phyloP scores from a whole-genome alignment of 2,888 invertebrate species.

The Lycaena phlaeas region DNA sequence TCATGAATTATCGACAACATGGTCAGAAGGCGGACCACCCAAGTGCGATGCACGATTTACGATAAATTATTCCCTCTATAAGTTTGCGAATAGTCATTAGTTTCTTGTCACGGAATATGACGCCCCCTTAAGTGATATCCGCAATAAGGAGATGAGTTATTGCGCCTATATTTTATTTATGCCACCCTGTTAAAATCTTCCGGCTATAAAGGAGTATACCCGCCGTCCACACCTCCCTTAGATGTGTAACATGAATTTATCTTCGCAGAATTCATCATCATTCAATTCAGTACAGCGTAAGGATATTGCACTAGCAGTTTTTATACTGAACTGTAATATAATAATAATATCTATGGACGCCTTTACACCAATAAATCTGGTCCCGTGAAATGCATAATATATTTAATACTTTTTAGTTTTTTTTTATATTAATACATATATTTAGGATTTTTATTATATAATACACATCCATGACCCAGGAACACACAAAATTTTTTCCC shows the following conservation, averaged over 20 bases:
- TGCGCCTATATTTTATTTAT: conserved; percentile 11
- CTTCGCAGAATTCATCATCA: too few species aligned
- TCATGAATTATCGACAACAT: neutral
- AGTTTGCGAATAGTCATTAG: conserved; percentile 24
- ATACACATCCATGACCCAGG: too few species aligned
- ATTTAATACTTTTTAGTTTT: too few species aligned
- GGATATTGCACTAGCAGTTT: too few species aligned
- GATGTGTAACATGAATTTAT: neutral
- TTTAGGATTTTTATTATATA: too few species aligned
- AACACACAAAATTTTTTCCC: too few species aligned
- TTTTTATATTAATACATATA: too few species aligned
- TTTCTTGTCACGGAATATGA: conserved; percentile 19
- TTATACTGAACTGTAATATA: too few species aligned
- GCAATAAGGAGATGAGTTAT: conserved; percentile 23
- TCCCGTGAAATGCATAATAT: too few species aligned
- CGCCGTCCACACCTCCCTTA: conserved; percentile 1
- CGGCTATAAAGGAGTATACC: neutral
- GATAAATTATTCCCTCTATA: conserved; percentile 23
- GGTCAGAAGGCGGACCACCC: conserved; percentile 13
- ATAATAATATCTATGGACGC: too few species aligned
- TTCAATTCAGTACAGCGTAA: too few species aligned
- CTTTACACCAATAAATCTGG: too few species aligned
- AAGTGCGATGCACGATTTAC: conserved; percentile 21
- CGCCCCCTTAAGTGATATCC: conserved; percentile 25
- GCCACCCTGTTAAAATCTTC: conserved; percentile 3